These are phyloP conservation scores for Antechinus flavipes DNA, from an alignment of 2,113 vertebrate species.

Conservation along the genomic window DNA sequence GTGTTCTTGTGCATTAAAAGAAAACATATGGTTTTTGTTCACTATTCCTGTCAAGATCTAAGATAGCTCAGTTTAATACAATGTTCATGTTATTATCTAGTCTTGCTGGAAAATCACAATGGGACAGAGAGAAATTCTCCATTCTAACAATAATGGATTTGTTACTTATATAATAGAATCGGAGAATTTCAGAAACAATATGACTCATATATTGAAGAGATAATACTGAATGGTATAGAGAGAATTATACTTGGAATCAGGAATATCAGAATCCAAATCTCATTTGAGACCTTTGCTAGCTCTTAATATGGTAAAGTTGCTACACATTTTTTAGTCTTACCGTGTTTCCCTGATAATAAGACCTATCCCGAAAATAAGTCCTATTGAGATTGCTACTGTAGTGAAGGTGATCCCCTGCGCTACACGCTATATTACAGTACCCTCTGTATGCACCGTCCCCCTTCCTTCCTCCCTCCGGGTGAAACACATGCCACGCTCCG, in stretches of 20 bases:
- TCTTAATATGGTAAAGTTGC: not conserved
- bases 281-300: not conserved
- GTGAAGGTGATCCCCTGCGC: too few species aligned
- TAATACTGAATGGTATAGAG: not conserved
- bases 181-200: not conserved
- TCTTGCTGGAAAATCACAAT: slow-evolving; percentile 1
- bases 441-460: too few species aligned
- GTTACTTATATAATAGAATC: not conserved
- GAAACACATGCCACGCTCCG: too few species aligned
- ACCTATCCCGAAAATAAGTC: too few species aligned
- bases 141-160: not conserved
- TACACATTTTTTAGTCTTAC: not conserved
- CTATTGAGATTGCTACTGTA: too few species aligned
- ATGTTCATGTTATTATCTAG: slow-evolving; percentile 7
- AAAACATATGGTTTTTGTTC: not conserved
- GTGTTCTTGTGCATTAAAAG: not conserved
- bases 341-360: too few species aligned
- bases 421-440: too few species aligned
- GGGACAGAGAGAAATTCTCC: slow-evolving; percentile 13
- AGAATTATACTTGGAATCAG: not conserved
- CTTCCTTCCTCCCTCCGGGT: too few species aligned
- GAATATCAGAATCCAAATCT: not conserved
- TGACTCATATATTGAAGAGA: not conserved
- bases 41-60: not conserved
- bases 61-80: not conserved